These are phyloP conservation scores for Alouatta caraya DNA, from an alignment of 2,797 vertebrate species.

Conservation along the genomic window DNA sequence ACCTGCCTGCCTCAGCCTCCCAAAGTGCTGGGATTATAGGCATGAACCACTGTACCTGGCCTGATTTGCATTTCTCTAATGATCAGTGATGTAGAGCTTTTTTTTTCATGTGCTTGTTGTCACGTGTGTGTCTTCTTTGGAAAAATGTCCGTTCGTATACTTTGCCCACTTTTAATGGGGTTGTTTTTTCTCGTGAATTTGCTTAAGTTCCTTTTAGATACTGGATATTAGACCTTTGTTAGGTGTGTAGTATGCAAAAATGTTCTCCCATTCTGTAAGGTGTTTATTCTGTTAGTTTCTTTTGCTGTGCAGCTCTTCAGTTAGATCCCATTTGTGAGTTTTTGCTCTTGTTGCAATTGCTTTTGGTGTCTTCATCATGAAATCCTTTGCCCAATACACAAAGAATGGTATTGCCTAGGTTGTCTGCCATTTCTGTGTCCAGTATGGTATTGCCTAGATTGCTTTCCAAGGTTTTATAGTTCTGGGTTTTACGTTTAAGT, in stretches of 20 bases:
- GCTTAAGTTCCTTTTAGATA: neutral
- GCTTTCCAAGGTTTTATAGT: too few relatives aligned
- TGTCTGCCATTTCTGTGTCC: too few relatives aligned
- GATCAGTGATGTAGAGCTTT: neutral
- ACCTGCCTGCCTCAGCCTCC: too few relatives aligned
- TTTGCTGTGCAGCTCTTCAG: neutral
- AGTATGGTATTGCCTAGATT: too few relatives aligned
- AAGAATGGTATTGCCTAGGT: too few relatives aligned
- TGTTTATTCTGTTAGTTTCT: neutral
- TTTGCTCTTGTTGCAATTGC: neutral
- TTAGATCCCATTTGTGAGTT: neutral
- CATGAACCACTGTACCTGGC: too few relatives aligned
- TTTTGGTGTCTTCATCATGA: neutral
- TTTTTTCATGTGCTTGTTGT: neutral
- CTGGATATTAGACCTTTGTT: neutral
- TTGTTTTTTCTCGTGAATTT: neutral
- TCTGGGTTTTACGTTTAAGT: too few relatives aligned
- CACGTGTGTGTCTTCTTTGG: neutral
- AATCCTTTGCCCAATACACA: neutral
- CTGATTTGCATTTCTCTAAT: neutral
- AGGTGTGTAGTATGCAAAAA: neutral
- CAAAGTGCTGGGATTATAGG: too few relatives aligned
- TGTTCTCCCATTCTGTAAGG: neutral
- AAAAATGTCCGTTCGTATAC: neutral
- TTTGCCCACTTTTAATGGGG: neutral